A percentile compares a stretch with the other conserved stretches of the same genome.
These are phyloP conservation scores for Coranthus polyacanthus DNA, from an alignment of 2,797 vertebrate genomes.

Conservation along the genomic window DNA sequence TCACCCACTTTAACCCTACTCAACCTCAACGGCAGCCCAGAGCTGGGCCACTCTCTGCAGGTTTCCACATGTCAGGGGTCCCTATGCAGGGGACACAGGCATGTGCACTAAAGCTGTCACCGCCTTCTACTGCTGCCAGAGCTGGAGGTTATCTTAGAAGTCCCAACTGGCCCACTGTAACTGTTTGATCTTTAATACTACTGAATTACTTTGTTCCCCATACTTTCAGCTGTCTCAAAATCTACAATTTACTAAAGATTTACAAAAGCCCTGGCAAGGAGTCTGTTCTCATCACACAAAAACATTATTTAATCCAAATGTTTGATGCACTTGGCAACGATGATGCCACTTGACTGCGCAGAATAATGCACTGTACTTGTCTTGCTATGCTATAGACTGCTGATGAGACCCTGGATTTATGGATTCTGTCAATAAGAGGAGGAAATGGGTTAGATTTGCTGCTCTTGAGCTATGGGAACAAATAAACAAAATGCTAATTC, in stretches of 20 bases:
- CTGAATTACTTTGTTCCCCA: constrained; percentile 21
- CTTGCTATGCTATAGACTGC: constrained; percentile 16
- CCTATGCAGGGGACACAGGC: constrained; percentile 71
- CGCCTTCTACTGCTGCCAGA: constrained; percentile 66
- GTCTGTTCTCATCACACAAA: neutral
- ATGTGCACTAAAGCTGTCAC: constrained; percentile 85
- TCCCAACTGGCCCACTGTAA: constrained; percentile 29
- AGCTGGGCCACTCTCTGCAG: constrained; percentile 55
- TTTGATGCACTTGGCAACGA: too few species aligned
- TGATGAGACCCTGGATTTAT: constrained; percentile 38
- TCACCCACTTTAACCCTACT: constrained; percentile 80
- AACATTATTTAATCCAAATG: constrained; percentile 14
- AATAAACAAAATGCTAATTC: constrained; percentile 71
- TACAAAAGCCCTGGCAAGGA: neutral
- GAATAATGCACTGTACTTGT: too few species aligned
- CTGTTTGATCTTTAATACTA: constrained; percentile 54
- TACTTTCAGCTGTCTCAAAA: constrained; percentile 15
- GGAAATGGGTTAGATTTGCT: too few species aligned
- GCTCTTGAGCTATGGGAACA: constrained; percentile 63
- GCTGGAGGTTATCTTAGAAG: constrained; percentile 66
- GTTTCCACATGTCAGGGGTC: constrained; percentile 77
- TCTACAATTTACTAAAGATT: constrained; percentile 16
- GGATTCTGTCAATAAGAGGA: constrained; percentile 50
- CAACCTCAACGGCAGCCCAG: constrained; percentile 65
- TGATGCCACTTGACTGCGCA: too few species aligned